These are phyloP conservation scores for Danio aesculapii DNA, from an alignment of 2,797 vertebrate genomes.

Conservation along the genomic window DNA sequence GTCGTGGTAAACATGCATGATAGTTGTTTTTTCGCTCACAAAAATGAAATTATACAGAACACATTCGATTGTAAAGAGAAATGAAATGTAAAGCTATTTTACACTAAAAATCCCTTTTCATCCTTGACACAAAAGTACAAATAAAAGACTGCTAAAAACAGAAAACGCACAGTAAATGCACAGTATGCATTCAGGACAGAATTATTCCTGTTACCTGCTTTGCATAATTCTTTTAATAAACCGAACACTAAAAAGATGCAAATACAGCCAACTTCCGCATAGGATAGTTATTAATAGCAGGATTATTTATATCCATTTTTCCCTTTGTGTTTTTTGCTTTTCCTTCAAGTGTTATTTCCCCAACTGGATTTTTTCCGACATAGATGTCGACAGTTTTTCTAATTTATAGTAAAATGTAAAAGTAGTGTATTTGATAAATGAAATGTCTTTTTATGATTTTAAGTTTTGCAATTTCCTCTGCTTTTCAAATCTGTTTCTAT, in stretches of 20 bases:
- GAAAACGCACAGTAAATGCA: neutral
- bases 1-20: too few relatives aligned
- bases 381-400: neutral
- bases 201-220: neutral
- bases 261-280: neutral
- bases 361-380: neutral
- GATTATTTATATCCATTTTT: too few relatives aligned
- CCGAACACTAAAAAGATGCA: neutral
- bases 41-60: too few relatives aligned
- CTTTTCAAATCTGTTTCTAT: neutral
- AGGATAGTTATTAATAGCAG: too few relatives aligned
- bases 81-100: too few relatives aligned
- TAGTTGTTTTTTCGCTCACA: too few relatives aligned
- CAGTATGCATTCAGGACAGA: neutral
- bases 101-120: too few relatives aligned
- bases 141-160: too few relatives aligned
- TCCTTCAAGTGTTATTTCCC: neutral
- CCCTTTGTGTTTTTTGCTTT: too few relatives aligned
- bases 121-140: too few relatives aligned
- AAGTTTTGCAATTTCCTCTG: neutral
- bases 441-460: neutral
- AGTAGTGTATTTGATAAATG: neutral
- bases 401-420: neutral
- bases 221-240: conserved; percentile 4
- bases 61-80: too few relatives aligned